These are phyloP conservation scores for Saguinus midas DNA, from an alignment of 2,113 vertebrate genomes.

Conservation along the genomic window DNA sequence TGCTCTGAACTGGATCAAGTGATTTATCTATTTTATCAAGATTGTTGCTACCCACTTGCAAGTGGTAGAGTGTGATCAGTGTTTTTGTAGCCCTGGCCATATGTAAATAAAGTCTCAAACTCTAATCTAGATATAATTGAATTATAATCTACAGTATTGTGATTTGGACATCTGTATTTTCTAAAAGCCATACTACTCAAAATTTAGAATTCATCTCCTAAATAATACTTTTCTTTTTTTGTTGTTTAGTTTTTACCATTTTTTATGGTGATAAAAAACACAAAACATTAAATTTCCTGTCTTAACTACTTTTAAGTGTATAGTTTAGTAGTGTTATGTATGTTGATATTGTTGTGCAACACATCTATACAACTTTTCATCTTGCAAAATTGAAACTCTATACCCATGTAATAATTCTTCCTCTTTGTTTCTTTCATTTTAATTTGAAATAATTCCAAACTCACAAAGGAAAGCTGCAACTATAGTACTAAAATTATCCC, in stretches of 20 bases:
- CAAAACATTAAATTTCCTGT: background rate
- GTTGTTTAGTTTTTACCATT: background rate
- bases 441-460: constrained; percentile 1
- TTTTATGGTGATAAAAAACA: background rate
- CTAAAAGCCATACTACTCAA: background rate
- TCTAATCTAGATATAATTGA: background rate
- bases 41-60: background rate
- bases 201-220: background rate
- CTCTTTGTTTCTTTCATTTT: background rate
- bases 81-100: background rate
- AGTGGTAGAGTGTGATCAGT: background rate
- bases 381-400: background rate
- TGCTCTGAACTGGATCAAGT: background rate
- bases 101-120: background rate
- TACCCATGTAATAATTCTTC: background rate
- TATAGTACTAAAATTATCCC: background rate
- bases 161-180: background rate
- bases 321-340: background rate
- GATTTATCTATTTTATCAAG: background rate
- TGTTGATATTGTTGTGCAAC: background rate
- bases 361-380: background rate
- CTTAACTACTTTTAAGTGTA: background rate
- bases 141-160: background rate
- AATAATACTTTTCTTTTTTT: background rate
- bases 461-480: background rate